Percentiles rank a stretch among this genome's conserved stretches.
Evolutionary conservation across 2,113 vertebrate species (phyloP).

Genomic region (Tenebrosternarchus preto): DNA sequence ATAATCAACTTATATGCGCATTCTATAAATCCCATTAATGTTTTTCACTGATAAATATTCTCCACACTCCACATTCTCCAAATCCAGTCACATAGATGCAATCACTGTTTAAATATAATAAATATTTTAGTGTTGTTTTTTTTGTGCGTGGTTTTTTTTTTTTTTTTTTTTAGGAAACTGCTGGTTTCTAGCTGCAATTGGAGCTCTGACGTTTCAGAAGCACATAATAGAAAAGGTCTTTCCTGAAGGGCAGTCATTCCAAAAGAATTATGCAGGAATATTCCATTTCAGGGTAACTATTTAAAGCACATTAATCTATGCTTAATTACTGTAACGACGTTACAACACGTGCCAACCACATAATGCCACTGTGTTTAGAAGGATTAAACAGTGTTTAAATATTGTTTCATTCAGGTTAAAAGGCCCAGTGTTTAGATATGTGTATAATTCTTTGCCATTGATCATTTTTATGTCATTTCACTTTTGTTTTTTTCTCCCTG

Average conservation of each 20-base stretch:
- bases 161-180: conserved; percentile 67
- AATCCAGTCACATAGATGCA: background rate
- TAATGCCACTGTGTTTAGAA: background rate
- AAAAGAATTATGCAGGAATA: conserved; percentile 68
- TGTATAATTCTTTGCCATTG: background rate
- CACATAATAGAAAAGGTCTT: conserved; percentile 56
- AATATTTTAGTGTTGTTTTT: too few relatives aligned
- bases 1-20: too few relatives aligned
- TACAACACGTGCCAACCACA: background rate
- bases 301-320: background rate
- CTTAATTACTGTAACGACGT: background rate
- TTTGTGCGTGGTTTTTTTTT: too few relatives aligned
- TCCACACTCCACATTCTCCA: too few relatives aligned
- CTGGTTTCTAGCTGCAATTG: conserved; percentile 76
- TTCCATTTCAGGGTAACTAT: conserved; percentile 75
- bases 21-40: background rate
- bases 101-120: background rate
- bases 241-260: conserved; percentile 64
- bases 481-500: background rate
- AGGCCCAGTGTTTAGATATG: too few relatives aligned
- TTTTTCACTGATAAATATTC: background rate
- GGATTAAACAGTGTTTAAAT: background rate
- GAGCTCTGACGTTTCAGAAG: conserved; percentile 68
- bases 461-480: background rate
- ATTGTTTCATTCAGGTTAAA: background rate